phyloP scores from a whole-genome alignment of 2,113 vertebrate species.

The Vireo altiloquus region DNA sequence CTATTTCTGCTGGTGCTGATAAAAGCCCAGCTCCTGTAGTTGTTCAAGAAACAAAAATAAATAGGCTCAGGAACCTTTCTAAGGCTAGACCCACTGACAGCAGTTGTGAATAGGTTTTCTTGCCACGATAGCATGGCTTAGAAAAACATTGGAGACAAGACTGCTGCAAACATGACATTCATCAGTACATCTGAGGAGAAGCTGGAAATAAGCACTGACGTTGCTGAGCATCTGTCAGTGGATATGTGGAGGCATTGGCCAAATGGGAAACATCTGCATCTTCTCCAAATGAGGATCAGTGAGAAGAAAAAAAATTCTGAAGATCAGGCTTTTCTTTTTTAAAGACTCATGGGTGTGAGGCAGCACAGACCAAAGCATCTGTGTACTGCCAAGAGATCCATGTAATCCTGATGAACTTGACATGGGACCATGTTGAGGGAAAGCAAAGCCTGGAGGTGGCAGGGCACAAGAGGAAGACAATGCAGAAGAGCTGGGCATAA shows the following conservation, averaged over 20 bases:
- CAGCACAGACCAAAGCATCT: neutral
- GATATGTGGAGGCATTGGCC: neutral
- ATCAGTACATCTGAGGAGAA: neutral
- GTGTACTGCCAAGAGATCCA: neutral
- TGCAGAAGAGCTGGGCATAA: neutral
- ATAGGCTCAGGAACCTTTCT: neutral
- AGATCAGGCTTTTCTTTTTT: neutral
- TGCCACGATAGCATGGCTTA: neutral
- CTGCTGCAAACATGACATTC: neutral
- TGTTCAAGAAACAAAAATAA: neutral
- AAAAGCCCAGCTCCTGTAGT: neutral
- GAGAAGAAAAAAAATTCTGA: neutral
- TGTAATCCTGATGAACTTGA: neutral
- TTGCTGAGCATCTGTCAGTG: neutral
- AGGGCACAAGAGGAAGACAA: neutral
- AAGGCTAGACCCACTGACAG: neutral
- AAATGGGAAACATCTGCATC: constrained; percentile 27
- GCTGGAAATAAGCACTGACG: neutral
- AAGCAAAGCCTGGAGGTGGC: neutral
- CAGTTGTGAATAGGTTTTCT: neutral
- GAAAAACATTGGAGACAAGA: neutral
- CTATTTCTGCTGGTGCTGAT: neutral
- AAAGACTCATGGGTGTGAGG: neutral
- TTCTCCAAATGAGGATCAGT: neutral
- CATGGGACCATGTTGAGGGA: neutral